A percentile compares a stretch with the other conserved stretches of the same genome.
These are phyloP conservation scores for Coenonympha glycerion DNA, from an alignment of 2,888 invertebrate genomes.

Conservation along the genomic window DNA sequence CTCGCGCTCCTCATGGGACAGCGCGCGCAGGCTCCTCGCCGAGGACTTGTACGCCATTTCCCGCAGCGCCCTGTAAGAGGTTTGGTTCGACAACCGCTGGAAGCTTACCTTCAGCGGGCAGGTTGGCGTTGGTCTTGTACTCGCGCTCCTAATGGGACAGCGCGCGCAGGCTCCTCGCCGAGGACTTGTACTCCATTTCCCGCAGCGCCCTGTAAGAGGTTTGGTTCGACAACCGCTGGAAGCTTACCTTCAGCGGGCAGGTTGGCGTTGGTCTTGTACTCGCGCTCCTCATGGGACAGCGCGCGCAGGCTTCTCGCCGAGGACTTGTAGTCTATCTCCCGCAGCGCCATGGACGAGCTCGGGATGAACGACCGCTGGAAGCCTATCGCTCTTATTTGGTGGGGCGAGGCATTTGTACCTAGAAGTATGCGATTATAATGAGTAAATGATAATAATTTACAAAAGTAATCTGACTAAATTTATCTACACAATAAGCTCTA, in stretches of 20 bases:
- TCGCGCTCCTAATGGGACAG: conserved; percentile 76
- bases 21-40: conserved; percentile 74
- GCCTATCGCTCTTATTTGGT: conserved; percentile 84
- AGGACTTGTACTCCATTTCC: conserved; percentile 78
- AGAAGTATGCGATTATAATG: not conserved
- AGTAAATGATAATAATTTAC: not conserved
- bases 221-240: conserved; percentile 80
- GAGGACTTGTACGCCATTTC: conserved; percentile 78
- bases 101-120: conserved; percentile 76
- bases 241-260: too few species aligned
- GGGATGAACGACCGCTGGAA: conserved; percentile 80
- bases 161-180: conserved; percentile 74
- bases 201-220: conserved; percentile 71
- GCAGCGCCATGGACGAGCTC: conserved; percentile 72
- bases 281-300: conserved; percentile 75
- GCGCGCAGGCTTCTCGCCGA: conserved; percentile 75
- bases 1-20: conserved; percentile 76
- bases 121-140: conserved; percentile 78
- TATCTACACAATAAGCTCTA: too few species aligned
- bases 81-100: conserved; percentile 67
- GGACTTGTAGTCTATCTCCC: conserved; percentile 78
- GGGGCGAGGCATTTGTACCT: conserved; percentile 77
- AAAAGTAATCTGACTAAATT: too few species aligned
- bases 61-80: conserved; percentile 67
- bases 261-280: conserved; percentile 79